Conservation (phyloP, 2,888 invertebrate species). For the Standfussiana lucernea region DNA sequence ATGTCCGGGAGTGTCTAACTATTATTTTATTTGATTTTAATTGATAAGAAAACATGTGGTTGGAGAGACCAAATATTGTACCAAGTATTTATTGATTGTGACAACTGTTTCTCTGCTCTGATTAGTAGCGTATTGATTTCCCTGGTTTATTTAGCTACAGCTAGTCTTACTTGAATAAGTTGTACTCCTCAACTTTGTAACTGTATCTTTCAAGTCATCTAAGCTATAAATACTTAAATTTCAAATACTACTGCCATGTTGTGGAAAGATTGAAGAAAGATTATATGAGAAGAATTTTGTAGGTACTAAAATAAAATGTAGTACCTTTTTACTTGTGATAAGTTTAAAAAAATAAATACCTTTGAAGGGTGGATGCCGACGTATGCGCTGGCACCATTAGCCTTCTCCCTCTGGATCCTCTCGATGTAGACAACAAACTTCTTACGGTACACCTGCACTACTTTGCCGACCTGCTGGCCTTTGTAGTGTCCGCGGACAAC, state of each 20-base stretch:
- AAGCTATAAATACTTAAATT: neutral
- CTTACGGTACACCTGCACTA: constrained; percentile 99
- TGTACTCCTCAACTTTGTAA: neutral
- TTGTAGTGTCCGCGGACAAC: constrained; percentile 99
- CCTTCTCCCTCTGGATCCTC: constrained; percentile 99
- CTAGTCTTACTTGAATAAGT: neutral
- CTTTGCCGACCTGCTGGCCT: constrained; percentile 99
- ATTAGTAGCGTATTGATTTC: neutral
- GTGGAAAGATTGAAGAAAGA: neutral
- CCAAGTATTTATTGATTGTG: neutral
- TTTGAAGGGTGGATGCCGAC: constrained; percentile 99
- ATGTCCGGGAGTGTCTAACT: neutral
- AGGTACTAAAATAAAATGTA: neutral
- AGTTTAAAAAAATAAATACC: constrained; percentile 86
- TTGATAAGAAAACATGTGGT: neutral
- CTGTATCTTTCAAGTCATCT: neutral
- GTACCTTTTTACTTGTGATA: neutral
- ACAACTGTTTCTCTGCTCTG: neutral
- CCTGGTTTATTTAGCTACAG: neutral
- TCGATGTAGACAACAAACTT: constrained; percentile 99
- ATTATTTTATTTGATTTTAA: neutral
- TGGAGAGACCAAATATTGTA: neutral
- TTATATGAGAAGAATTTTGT: neutral
- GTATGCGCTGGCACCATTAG: constrained; percentile 99
- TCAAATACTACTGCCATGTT: neutral